These are phyloP conservation scores for Puma concolor DNA, from an alignment of 2,113 vertebrate genomes.

Conservation along the genomic window DNA sequence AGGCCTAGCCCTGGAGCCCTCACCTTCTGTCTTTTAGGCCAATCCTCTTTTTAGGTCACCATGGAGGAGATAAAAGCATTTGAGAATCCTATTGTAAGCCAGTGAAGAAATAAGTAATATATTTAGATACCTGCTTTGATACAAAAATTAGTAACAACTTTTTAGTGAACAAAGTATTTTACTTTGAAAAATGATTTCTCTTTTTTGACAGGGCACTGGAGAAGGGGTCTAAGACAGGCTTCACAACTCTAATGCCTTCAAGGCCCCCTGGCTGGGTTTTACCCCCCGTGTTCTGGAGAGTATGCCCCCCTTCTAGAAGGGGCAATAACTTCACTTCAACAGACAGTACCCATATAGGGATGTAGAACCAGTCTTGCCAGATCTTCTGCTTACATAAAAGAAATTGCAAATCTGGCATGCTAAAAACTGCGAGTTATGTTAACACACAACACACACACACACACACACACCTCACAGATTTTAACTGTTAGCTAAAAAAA, in stretches of 20 bases:
- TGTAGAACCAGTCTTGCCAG: not conserved
- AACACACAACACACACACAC: too few relatives aligned
- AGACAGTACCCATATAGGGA: not conserved
- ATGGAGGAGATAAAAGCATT: not conserved
- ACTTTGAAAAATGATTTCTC: not conserved
- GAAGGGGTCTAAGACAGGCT: not conserved
- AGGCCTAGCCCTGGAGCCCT: too few relatives aligned
- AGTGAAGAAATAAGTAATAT: not conserved
- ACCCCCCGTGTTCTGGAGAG: too few relatives aligned
- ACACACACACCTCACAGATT: not conserved
- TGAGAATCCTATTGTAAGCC: not conserved
- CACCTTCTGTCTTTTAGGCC: not conserved
- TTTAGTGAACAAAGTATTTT: not conserved
- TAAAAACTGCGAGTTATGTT: not conserved
- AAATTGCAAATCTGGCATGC: not conserved
- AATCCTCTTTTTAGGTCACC: not conserved
- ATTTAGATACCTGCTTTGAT: not conserved
- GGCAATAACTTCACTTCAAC: fast-evolving
- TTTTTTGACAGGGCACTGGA: not conserved
- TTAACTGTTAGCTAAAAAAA: not conserved
- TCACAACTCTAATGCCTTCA: not conserved
- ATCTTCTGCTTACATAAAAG: not conserved
- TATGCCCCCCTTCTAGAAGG: not conserved
- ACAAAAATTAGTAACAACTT: not conserved
- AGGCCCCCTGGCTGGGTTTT: not conserved